Evolutionary conservation across 2,113 vertebrate genomes (phyloP).

Genomic region (Centropus bengalensis): DNA sequence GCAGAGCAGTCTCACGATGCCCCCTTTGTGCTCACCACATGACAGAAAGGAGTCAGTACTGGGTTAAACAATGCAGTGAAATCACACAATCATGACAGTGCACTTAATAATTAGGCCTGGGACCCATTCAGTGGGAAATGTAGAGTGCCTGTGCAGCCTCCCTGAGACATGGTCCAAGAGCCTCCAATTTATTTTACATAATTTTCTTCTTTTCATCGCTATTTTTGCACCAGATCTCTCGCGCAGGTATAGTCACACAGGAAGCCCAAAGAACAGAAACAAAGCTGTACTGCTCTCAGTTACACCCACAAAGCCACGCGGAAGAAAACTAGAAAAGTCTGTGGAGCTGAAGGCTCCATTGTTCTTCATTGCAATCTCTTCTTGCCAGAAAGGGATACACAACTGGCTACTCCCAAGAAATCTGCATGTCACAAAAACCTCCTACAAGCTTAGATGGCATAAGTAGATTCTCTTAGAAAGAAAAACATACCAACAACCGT

Average conservation of each 20-base stretch:
- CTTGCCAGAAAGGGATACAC: background rate
- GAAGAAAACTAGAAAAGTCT: background rate
- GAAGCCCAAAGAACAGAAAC: background rate
- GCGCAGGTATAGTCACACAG: background rate
- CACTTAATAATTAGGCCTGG: background rate
- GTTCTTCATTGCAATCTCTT: background rate
- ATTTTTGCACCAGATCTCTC: background rate
- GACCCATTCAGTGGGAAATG: background rate
- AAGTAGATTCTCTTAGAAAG: background rate
- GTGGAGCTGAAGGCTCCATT: background rate
- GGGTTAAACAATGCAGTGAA: background rate
- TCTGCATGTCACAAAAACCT: background rate
- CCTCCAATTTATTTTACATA: background rate
- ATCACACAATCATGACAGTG: background rate
- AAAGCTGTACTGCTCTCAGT: background rate
- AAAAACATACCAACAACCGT: background rate
- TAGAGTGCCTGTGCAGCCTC: background rate
- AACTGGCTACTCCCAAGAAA: background rate
- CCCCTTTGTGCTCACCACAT: fast-evolving
- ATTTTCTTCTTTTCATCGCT: background rate
- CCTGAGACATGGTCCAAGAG: fast-evolving
- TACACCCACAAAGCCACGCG: background rate
- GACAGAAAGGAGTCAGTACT: background rate
- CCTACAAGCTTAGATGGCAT: background rate
- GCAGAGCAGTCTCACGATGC: background rate